These are phyloP conservation scores for Macroteleia sp. DNA, from an alignment of 2,888 invertebrate genomes.

Conservation along the genomic window DNA sequence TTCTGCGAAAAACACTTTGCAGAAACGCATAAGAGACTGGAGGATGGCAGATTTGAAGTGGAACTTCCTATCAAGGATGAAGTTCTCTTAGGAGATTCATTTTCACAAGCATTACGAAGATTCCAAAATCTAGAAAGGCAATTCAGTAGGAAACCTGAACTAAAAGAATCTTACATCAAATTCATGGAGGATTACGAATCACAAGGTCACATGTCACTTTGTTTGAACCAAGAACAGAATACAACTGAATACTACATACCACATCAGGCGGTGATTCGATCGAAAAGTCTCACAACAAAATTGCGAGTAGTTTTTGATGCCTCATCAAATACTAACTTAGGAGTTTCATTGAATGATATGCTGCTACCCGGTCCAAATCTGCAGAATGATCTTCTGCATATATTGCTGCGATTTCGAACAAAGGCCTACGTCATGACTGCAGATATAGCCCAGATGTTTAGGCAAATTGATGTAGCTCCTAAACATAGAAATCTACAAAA, in stretches of 20 bases:
- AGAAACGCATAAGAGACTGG: not conserved
- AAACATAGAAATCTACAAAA: not conserved
- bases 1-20: not conserved
- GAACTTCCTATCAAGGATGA: conserved; percentile 27
- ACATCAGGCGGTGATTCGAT: conserved; percentile 14
- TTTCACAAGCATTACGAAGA: conserved; percentile 35
- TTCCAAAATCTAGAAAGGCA: conserved; percentile 30
- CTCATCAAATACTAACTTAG: not conserved
- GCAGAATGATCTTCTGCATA: not conserved
- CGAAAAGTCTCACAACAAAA: not conserved
- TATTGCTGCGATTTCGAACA: not conserved
- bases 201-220: conserved; percentile 32
- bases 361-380: not conserved
- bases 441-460: not conserved
- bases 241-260: conserved; percentile 7
- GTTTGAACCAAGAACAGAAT: no score
- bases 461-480: not conserved
- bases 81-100: conserved; percentile 37
- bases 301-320: not conserved
- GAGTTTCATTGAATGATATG: not conserved
- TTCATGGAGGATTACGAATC: conserved; percentile 49
- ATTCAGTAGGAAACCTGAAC: conserved; percentile 6
- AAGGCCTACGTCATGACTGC: not conserved
- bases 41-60: conserved; percentile 36
- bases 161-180: conserved; percentile 26